Evolutionary conservation across 1,140 invertebrate genomes (phyloP).

Genomic region (Rhysida immarginata): DNA sequence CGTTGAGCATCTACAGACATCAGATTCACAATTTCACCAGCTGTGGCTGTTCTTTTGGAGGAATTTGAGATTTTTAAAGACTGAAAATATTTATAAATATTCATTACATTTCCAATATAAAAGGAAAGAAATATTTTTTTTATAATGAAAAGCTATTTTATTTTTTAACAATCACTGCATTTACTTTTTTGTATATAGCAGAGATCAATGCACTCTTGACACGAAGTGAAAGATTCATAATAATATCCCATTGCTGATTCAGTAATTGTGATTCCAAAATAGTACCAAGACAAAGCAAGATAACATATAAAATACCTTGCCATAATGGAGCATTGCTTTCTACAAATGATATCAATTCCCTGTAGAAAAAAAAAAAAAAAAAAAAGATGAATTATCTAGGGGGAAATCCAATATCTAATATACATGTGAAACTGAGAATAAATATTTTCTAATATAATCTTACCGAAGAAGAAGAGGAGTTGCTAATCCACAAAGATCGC

Average conservation of each 20-base stretch:
- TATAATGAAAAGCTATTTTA: not conserved
- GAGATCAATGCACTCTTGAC: not conserved
- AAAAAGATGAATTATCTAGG: not conserved
- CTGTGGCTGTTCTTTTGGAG: constrained; percentile 42
- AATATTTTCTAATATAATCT: not conserved
- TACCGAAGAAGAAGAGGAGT: not conserved
- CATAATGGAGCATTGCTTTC: not conserved
- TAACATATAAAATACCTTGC: not conserved
- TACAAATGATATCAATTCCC: not conserved
- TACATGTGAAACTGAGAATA: not conserved
- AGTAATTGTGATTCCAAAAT: not conserved
- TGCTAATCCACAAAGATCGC: not conserved
- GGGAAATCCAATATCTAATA: not conserved
- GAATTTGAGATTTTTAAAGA: constrained; percentile 26
- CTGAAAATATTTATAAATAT: constrained; percentile 14
- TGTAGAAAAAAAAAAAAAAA: not conserved
- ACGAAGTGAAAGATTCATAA: not conserved
- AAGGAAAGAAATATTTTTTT: not conserved
- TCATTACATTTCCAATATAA: not conserved
- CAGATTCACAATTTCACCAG: constrained; percentile 82
- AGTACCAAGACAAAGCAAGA: not conserved
- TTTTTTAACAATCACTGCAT: too few relatives aligned
- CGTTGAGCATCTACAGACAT: constrained; percentile 76
- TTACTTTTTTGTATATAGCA: not conserved
- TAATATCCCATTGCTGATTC: not conserved